Percentiles rank a stretch among this genome's conserved stretches.
Conservation (phyloP, 1,140 invertebrate genomes). For the Aphelenchoides besseyi region DNA sequence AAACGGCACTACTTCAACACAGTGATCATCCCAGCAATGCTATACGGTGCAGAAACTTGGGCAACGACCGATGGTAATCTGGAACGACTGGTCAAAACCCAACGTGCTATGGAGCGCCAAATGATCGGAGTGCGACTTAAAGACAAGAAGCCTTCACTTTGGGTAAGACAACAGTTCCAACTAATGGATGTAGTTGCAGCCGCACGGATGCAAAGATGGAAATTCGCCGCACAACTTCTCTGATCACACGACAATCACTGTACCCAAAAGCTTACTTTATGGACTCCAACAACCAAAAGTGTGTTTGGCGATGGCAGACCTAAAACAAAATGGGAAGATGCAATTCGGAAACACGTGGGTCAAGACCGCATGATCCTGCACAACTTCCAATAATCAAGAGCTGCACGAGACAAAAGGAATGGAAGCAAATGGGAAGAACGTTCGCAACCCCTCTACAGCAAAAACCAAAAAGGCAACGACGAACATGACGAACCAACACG, state of each 20-base stretch:
- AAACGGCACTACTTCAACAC: constrained; percentile 15
- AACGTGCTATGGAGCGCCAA: constrained; percentile 10
- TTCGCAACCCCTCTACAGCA: too few species aligned
- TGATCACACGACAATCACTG: not conserved
- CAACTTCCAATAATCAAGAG: too few species aligned
- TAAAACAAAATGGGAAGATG: not conserved
- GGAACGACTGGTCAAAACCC: not conserved
- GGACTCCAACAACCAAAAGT: not conserved
- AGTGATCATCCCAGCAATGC: not conserved
- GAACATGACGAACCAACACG: too few species aligned
- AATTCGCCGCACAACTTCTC: not conserved
- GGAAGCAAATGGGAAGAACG: too few species aligned
- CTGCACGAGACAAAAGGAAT: too few species aligned
- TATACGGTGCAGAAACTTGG: constrained; percentile 17
- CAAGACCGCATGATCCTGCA: too few species aligned
- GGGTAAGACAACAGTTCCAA: not conserved
- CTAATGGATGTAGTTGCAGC: not conserved
- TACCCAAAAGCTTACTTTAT: not conserved
- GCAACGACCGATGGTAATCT: constrained; percentile 2
- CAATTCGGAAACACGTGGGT: not conserved
- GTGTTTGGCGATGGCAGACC: not conserved
- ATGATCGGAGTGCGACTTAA: constrained; percentile 11
- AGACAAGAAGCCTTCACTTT: not conserved
- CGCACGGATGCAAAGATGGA: not conserved
- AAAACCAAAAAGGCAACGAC: too few species aligned